phyloP scores from a whole-genome alignment of 2,888 invertebrate species.

The Chymomyza fuscimana region DNA sequence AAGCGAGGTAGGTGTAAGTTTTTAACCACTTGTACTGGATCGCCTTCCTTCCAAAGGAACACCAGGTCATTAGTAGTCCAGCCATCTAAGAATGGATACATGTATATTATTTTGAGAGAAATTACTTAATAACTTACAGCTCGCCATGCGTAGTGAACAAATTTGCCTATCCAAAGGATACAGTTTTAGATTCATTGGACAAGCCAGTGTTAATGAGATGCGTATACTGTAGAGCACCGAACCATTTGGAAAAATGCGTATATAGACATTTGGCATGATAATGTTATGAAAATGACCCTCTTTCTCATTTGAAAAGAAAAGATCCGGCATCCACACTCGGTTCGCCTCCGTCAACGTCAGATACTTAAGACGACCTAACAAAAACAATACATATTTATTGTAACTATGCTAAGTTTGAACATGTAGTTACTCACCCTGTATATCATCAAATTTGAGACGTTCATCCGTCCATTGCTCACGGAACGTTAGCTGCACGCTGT shows the following conservation, averaged over 20 bases:
- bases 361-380: constrained; percentile 91
- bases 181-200: constrained; percentile 98
- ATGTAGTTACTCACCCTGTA: constrained; percentile 83
- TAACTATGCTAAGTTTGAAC: not conserved
- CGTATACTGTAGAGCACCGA: constrained; percentile 98
- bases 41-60: constrained; percentile 97
- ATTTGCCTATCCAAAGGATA: constrained; percentile 98
- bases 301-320: constrained; percentile 98
- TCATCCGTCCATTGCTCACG: constrained; percentile 98
- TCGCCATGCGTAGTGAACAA: constrained; percentile 96
- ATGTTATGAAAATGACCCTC: constrained; percentile 98
- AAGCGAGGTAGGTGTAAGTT: constrained; percentile 96
- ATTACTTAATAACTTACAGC: constrained; percentile 87
- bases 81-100: constrained; percentile 85
- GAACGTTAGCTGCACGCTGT: constrained; percentile 98
- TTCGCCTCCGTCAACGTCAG: constrained; percentile 95
- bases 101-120: not conserved
- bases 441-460: constrained; percentile 92
- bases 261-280: constrained; percentile 98
- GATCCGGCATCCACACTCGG: constrained; percentile 98
- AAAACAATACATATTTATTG: not conserved
- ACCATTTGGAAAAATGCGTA: constrained; percentile 96
- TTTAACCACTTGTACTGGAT: constrained; percentile 97
- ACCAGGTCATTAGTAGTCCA: constrained; percentile 98
- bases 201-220: constrained; percentile 96